A percentile compares a stretch with the other conserved stretches of the same genome.
Evolutionary conservation across 1,140 invertebrate genomes (phyloP).

Genomic region (Teleogryllus occipitalis): DNA sequence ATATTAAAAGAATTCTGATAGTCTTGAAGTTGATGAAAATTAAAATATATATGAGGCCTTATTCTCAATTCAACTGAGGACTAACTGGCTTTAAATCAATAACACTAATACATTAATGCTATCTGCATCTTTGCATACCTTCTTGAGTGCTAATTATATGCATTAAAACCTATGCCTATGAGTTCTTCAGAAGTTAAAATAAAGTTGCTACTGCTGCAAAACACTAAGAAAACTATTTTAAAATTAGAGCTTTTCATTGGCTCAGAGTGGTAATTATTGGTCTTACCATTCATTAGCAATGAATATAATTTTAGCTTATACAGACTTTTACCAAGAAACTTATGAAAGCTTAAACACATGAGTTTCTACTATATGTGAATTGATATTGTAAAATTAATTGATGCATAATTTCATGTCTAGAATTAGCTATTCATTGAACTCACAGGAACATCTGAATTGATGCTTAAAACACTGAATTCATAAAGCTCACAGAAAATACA

Average conservation of each 20-base stretch:
- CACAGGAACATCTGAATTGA: neutral
- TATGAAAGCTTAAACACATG: neutral
- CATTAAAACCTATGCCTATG: slow-evolving; percentile 4
- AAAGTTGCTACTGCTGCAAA: neutral
- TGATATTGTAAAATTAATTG: neutral
- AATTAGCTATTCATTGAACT: neutral
- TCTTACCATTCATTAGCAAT: neutral
- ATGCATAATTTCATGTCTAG: neutral
- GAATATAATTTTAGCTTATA: neutral
- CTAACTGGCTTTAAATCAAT: neutral
- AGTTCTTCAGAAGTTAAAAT: neutral
- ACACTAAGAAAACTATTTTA: slow-evolving; percentile 2
- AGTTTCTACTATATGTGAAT: neutral
- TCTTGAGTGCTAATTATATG: neutral
- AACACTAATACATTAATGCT: neutral
- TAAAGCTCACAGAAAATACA: neutral
- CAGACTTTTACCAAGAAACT: neutral
- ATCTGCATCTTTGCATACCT: neutral
- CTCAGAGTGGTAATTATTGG: neutral
- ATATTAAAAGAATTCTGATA: slow-evolving; percentile 2
- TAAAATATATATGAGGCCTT: neutral
- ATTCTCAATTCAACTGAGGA: neutral
- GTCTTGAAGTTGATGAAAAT: slow-evolving; percentile 1
- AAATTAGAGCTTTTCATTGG: neutral
- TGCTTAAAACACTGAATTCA: neutral